Base-by-base conservation (phyloP, 2,113 vertebrate species). In the Ammodramus savannarum region DNA sequence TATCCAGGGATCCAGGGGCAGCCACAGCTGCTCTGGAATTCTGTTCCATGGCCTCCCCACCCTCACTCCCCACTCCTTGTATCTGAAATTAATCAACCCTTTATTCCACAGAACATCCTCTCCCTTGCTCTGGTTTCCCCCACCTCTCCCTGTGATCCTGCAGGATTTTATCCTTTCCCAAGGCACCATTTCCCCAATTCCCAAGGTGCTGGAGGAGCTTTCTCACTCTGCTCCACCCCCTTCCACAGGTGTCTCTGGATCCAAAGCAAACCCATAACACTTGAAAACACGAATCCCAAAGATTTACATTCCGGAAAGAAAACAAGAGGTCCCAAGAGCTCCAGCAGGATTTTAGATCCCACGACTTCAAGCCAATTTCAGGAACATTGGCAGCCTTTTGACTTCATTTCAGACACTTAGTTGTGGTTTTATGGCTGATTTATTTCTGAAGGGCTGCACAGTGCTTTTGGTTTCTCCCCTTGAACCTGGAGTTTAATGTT, bases 141-240 rank as follows among this genome's bases (percentile, higher is more conserved):
- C 17, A 2, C 17, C 17, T 12, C 29, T 8, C 2, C 3, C 49
- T 11, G 8, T 25, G 54, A 9, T 1, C 55, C 25, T 41, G 36
- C 20, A 48, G 85, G 38, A 4, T 52, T 65, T 13, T 5, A 3
- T 5, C 7, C 32, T 38, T 75, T 58, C 62, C 77, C 14, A 19
- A 52, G 48, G 85, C 46, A 27, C 10, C 22, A 8, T 5, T 51
- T 71, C n/a, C 49, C 41, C 17, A 13, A 0, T n/a, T 48, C 57
- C 55, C 11, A 1, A 6, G 59, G 17, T 3, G 10, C 7, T 34
- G 39, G 48, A 44, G 39, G 18, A 84, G 41, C 62, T 31, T 16
- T 27, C 55, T 16, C 29, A 2, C 19, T 48, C 46, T 43, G 22
- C 63, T 1, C 3, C 31, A 4, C 2, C 4, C 0, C 41, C 26